phyloP scores from a whole-genome alignment of 2,888 invertebrate species.

The Drosophila prostipennis region DNA sequence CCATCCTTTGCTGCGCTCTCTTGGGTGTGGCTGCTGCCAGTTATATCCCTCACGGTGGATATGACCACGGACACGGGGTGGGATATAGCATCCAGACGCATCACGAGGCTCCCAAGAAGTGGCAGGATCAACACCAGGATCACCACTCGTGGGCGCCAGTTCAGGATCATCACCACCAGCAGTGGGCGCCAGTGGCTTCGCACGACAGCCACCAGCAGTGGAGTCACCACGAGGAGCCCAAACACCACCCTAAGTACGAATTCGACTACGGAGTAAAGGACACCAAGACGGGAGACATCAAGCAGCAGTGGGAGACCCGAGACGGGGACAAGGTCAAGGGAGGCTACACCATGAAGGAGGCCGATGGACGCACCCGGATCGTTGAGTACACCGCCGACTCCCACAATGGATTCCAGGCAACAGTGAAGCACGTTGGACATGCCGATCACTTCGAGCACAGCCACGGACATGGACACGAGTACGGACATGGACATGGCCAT shows the following conservation, averaged over 20 bases:
- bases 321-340: constrained; percentile 85
- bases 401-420: constrained; percentile 85
- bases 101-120: constrained; percentile 63
- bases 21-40: constrained; percentile 59
- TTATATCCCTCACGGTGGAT: constrained; percentile 40
- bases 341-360: constrained; percentile 85
- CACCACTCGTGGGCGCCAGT: constrained; percentile 56
- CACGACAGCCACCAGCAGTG: constrained; percentile 66
- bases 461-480: constrained; percentile 46
- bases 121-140: constrained; percentile 54
- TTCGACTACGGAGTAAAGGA: constrained; percentile 85
- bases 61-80: constrained; percentile 52
- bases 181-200: constrained; percentile 47
- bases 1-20: constrained; percentile 53
- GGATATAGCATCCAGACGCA: constrained; percentile 72
- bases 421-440: constrained; percentile 85
- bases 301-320: constrained; percentile 85
- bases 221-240: constrained; percentile 79
- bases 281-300: constrained; percentile 85
- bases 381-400: constrained; percentile 85
- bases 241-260: constrained; percentile 84
- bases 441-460: constrained; percentile 73
- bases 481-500: constrained; percentile 52
- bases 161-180: constrained; percentile 55
- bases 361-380: constrained; percentile 85